Evolutionary conservation across 2,888 invertebrate genomes (phyloP).

Genomic region (Clitarchus hookeri): DNA sequence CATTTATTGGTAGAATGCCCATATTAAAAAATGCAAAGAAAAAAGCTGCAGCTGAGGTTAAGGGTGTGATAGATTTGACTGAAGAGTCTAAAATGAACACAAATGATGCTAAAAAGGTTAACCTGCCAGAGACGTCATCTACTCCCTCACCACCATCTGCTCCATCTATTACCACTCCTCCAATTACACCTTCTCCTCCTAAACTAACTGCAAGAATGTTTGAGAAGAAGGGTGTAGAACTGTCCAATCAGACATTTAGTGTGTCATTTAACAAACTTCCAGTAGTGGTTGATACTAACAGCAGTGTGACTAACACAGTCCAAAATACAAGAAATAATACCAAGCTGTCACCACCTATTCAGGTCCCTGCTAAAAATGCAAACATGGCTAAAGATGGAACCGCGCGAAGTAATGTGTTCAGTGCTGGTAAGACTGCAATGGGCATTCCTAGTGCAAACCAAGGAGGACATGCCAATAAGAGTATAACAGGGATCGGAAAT

Average conservation of each 20-base stretch:
- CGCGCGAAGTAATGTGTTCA: neutral
- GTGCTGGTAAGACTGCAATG: too few relatives aligned
- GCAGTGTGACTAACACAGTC: neutral
- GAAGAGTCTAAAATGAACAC: neutral
- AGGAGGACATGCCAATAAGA: neutral
- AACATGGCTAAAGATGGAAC: neutral
- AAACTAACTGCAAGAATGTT: neutral
- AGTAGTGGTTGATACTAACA: neutral
- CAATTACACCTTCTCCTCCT: neutral
- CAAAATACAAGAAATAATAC: too few relatives aligned
- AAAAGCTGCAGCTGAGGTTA: conserved; percentile 28
- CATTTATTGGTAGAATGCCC: conserved; percentile 86
- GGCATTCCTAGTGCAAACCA: too few relatives aligned
- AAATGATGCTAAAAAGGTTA: neutral
- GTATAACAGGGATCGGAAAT: neutral
- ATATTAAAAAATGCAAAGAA: conserved; percentile 62
- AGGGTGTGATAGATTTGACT: conserved; percentile 19
- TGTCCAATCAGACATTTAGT: neutral
- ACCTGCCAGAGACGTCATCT: neutral
- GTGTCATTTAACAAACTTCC: neutral
- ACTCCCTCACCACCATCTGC: neutral
- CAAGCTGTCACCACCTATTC: neutral
- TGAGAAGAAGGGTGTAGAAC: neutral
- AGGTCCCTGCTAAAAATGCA: neutral
- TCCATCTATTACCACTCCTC: neutral